phyloP scores from a whole-genome alignment of 2,888 invertebrate species.

The Papilio protenor region DNA sequence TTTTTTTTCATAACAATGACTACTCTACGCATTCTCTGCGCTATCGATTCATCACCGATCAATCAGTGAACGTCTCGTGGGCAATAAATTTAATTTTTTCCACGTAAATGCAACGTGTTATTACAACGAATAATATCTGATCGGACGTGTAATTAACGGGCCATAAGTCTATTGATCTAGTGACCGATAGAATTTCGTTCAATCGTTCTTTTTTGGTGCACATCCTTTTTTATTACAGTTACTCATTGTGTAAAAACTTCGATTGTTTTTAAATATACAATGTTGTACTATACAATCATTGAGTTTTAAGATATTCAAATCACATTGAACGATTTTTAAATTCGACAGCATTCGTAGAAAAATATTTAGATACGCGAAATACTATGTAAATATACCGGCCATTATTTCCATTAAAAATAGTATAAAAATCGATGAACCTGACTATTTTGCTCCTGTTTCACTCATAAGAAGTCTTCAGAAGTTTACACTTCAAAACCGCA shows the following conservation, averaged over 20 bases:
- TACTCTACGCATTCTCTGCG: conserved; percentile 56
- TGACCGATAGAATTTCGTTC: conserved; percentile 52
- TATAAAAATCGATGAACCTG: no score
- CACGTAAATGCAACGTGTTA: conserved; percentile 61
- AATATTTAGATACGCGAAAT: no score
- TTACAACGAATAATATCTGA: conserved; percentile 66
- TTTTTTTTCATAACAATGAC: conserved; percentile 34
- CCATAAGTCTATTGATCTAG: conserved; percentile 63
- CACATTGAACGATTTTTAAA: no score
- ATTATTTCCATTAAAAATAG: no score
- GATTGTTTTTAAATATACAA: background rate
- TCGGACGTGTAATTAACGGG: conserved; percentile 62
- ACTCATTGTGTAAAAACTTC: conserved; percentile 22
- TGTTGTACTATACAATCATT: background rate
- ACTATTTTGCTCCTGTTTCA: no score
- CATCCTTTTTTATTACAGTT: conserved; percentile 35
- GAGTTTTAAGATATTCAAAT: no score
- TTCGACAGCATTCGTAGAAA: no score
- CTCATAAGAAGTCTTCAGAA: no score
- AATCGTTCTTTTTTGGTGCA: conserved; percentile 45
- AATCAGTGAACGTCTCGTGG: conserved; percentile 67
- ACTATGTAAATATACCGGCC: no score
- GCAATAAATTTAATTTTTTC: conserved; percentile 73
- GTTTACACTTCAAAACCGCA: no score
- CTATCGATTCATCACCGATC: conserved; percentile 75